Evolutionary conservation across 2,113 vertebrate genomes (phyloP).

Genomic region (Protomyctophum bolini): DNA sequence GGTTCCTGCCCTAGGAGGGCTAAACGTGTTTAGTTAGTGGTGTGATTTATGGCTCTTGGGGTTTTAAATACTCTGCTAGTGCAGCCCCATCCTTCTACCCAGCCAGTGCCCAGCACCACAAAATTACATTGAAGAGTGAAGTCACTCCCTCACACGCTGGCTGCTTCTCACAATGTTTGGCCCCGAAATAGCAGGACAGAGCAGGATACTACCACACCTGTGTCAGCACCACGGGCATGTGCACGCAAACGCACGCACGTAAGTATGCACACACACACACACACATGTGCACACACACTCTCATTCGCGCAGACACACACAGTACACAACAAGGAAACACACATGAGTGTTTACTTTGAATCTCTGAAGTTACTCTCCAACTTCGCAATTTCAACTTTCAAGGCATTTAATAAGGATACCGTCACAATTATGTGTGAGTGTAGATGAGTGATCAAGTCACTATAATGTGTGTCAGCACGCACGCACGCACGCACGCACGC

Average conservation of each 20-base stretch:
- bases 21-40: constrained; percentile 64
- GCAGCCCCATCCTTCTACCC: constrained; percentile 53
- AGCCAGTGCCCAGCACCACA: constrained; percentile 51
- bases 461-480: background rate
- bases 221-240: constrained; percentile 49
- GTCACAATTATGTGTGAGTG: too few relatives aligned
- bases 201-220: constrained; percentile 64
- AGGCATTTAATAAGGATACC: background rate
- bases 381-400: background rate
- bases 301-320: background rate
- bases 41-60: constrained; percentile 69
- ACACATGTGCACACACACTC: background rate
- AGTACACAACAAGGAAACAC: background rate
- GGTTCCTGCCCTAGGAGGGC: constrained; percentile 51
- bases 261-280: constrained; percentile 5
- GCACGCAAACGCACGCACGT: background rate
- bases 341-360: background rate
- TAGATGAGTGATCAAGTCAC: too few relatives aligned
- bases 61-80: constrained; percentile 67
- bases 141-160: constrained; percentile 15
- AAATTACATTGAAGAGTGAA: constrained; percentile 64
- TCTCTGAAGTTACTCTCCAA: too few relatives aligned
- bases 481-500: background rate
- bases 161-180: constrained; percentile 65
- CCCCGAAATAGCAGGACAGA: constrained; percentile 59